Evolutionary conservation across 1,140 invertebrate genomes (phyloP).

Genomic region (Lycorma delicatula): DNA sequence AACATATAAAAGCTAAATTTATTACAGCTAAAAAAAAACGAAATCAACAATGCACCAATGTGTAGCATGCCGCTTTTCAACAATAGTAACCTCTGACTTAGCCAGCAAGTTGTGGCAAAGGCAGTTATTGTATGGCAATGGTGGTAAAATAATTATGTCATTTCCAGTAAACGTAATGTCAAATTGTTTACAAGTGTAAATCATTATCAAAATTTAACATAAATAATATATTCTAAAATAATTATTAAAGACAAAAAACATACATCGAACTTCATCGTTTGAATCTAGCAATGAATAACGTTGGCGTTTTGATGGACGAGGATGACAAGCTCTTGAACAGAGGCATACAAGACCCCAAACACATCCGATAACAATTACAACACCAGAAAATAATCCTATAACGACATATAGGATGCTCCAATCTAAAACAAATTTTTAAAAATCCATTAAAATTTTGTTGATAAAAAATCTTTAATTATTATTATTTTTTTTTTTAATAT

Average conservation of each 20-base stretch:
- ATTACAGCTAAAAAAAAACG: no score
- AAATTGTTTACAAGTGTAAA: no score
- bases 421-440: constrained; percentile 51
- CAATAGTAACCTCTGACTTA: no score
- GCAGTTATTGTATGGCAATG: no score
- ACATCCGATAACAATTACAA: constrained; percentile 52
- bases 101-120: no score
- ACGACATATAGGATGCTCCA: constrained; percentile 85
- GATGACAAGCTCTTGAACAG: constrained; percentile 47
- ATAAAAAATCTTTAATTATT: neutral
- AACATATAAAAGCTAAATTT: no score
- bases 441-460: constrained; percentile 1
- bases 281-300: constrained; percentile 22
- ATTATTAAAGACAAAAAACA: constrained; percentile 9
- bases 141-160: no score
- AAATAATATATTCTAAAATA: no score
- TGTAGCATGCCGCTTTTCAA: no score
- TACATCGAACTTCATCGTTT: constrained; percentile 23
- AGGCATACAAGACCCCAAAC: constrained; percentile 63
- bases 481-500: neutral
- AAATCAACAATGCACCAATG: no score
- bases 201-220: no score
- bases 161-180: no score
- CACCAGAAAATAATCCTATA: constrained; percentile 55
- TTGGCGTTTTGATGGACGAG: constrained; percentile 18